phyloP scores from a whole-genome alignment of 2,113 vertebrate genomes.

The Siniperca chuatsi region DNA sequence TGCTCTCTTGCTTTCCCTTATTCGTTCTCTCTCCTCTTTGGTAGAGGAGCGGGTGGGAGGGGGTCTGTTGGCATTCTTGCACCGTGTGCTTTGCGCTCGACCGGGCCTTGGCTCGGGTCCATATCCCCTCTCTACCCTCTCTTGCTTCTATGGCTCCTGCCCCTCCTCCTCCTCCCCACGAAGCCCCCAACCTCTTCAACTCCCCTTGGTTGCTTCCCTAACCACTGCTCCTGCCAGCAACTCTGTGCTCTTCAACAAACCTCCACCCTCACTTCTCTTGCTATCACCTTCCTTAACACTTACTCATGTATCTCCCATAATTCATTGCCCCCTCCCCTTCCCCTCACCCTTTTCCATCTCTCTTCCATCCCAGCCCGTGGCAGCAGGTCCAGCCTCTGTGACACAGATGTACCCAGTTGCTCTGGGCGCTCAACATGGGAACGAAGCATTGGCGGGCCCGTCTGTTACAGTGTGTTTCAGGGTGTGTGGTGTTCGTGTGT shows the following conservation, averaged over 20 bases:
- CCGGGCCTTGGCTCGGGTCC: constrained; percentile 76
- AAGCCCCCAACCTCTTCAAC: constrained; percentile 62
- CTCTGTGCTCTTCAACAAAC: constrained; percentile 36
- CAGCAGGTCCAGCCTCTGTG: constrained; percentile 81
- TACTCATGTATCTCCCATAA: constrained; percentile 51
- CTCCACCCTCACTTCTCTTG: constrained; percentile 33
- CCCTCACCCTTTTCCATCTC: constrained; percentile 46
- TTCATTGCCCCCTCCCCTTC: constrained; percentile 13
- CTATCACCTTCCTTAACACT: constrained; percentile 67
- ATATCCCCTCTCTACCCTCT: constrained; percentile 76
- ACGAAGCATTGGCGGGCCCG: constrained; percentile 72
- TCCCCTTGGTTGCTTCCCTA: constrained; percentile 56
- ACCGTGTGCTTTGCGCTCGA: constrained; percentile 78
- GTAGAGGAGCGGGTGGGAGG: constrained; percentile 45
- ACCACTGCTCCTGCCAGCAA: constrained; percentile 52
- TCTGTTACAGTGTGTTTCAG: constrained; percentile 68
- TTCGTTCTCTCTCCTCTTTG: constrained; percentile 43
- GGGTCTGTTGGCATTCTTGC: constrained; percentile 76
- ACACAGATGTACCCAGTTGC: constrained; percentile 77
- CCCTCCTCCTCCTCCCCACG: constrained; percentile 44
- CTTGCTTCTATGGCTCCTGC: constrained; percentile 65
- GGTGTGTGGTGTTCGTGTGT: constrained; percentile 35
- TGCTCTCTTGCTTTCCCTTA: constrained; percentile 12
- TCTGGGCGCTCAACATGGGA: constrained; percentile 70
- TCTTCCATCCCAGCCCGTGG: constrained; percentile 67